These are phyloP conservation scores for Columbina picui DNA, from an alignment of 2,113 vertebrate genomes.

Conservation along the genomic window DNA sequence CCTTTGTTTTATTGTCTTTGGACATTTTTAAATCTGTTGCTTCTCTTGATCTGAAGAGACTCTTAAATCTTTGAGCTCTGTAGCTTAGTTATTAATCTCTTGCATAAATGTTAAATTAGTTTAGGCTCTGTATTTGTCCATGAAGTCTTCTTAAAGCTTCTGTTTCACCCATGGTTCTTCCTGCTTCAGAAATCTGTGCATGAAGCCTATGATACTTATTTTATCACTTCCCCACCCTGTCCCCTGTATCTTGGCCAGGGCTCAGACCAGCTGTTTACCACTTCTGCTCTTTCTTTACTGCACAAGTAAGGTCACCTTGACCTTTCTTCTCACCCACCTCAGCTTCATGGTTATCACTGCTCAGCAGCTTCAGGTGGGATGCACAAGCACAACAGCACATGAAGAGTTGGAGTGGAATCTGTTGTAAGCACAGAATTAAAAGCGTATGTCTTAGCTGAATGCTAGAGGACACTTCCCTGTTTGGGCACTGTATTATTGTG, in stretches of 20 bases:
- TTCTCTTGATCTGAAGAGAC: constrained; percentile 3
- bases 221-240: background rate
- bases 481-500: background rate
- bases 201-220: background rate
- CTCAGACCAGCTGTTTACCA: background rate
- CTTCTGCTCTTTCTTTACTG: background rate
- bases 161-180: background rate
- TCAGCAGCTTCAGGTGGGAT: background rate
- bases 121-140: background rate
- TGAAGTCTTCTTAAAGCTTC: background rate
- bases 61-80: background rate
- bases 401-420: background rate
- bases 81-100: background rate
- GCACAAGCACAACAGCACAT: background rate
- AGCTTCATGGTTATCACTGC: background rate
- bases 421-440: background rate
- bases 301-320: background rate
- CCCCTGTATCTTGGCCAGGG: background rate
- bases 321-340: background rate
- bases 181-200: background rate
- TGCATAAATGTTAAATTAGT: constrained; percentile 26
- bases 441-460: background rate
- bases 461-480: background rate
- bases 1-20: background rate
- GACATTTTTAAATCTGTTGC: background rate